phyloP scores from a whole-genome alignment of 92 coral and sea anemone genomes.

The Plumapathes pennacea region DNA sequence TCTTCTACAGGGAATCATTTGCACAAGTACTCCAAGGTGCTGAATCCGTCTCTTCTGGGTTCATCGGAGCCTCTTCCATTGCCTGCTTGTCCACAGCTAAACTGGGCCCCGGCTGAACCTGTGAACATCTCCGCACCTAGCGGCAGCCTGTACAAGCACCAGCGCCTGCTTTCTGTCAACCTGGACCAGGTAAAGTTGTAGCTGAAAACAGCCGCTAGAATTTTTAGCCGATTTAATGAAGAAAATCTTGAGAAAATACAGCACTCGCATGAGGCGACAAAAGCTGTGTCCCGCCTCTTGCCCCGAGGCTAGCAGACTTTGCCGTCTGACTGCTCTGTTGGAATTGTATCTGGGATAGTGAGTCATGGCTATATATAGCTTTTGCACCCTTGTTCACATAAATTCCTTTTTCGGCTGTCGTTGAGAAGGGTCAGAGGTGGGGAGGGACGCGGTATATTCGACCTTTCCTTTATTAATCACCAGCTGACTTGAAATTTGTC shows the following conservation, averaged over 20 bases:
- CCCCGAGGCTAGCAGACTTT: not conserved
- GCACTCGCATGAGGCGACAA: too few relatives aligned
- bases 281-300: too few relatives aligned
- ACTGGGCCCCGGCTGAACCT: constrained; percentile 86
- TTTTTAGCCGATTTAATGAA: not conserved
- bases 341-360: too few relatives aligned
- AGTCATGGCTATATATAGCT: too few relatives aligned
- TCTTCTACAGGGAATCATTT: constrained; percentile 96
- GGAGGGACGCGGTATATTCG: too few relatives aligned
- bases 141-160: constrained; percentile 73
- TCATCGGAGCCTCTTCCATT: constrained; percentile 81
- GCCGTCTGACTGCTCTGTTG: not conserved
- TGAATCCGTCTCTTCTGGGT: constrained; percentile 78
- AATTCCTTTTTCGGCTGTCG: too few relatives aligned
- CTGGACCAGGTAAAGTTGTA: constrained; percentile 68
- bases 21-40: constrained; percentile 93
- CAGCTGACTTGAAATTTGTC: too few relatives aligned
- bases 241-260: too few relatives aligned
- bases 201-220: not conserved
- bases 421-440: too few relatives aligned
- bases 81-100: constrained; percentile 70
- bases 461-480: too few relatives aligned
- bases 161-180: constrained; percentile 74
- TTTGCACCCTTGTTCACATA: too few relatives aligned
- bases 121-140: constrained; percentile 75